Evolutionary conservation across 1,140 invertebrate genomes (phyloP).

Genomic region (Pectinophora gossypiella): DNA sequence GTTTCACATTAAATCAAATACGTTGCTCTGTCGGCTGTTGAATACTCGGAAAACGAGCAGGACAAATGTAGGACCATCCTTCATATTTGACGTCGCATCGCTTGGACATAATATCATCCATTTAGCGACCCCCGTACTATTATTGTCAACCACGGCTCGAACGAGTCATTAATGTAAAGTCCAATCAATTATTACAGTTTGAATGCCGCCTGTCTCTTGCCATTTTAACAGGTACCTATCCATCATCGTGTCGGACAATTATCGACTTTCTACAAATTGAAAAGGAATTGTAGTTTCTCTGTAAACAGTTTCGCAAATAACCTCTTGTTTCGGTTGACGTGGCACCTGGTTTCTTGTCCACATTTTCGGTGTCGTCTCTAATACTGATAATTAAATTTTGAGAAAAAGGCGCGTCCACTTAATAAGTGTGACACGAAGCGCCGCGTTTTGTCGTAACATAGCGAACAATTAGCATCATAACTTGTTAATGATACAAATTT

Average conservation of each 20-base stretch:
- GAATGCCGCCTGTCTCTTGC: conserved; percentile 19
- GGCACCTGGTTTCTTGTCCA: conserved; percentile 27
- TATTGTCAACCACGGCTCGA: conserved; percentile 32
- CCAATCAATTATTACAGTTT: conserved; percentile 32
- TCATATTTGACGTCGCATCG: conserved; percentile 44
- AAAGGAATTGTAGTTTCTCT: conserved; percentile 34
- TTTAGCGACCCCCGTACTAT: conserved; percentile 40
- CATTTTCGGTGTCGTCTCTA: conserved; percentile 53
- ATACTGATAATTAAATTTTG: conserved; percentile 71
- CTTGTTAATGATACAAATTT: conserved; percentile 64
- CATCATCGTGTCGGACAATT: conserved; percentile 30
- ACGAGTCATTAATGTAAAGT: conserved; percentile 40
- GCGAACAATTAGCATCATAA: conserved; percentile 58
- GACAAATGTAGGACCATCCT: conserved; percentile 38
- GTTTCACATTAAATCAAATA: conserved; percentile 22
- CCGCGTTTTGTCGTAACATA: conserved; percentile 39
- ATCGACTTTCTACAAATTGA: conserved; percentile 55
- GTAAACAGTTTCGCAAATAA: conserved; percentile 50
- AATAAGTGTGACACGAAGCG: conserved; percentile 65
- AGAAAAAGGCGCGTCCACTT: conserved; percentile 52
- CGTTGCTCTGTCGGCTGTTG: conserved; percentile 18
- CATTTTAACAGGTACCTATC: conserved; percentile 18
- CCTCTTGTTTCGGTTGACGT: conserved; percentile 18
- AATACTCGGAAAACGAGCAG: conserved; percentile 27
- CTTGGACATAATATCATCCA: conserved; percentile 43